A percentile compares a stretch with the other conserved stretches of the same genome.
Evolutionary conservation across 92 coral and sea anemone genomes (phyloP).

Genomic region (Montipora capitata): DNA sequence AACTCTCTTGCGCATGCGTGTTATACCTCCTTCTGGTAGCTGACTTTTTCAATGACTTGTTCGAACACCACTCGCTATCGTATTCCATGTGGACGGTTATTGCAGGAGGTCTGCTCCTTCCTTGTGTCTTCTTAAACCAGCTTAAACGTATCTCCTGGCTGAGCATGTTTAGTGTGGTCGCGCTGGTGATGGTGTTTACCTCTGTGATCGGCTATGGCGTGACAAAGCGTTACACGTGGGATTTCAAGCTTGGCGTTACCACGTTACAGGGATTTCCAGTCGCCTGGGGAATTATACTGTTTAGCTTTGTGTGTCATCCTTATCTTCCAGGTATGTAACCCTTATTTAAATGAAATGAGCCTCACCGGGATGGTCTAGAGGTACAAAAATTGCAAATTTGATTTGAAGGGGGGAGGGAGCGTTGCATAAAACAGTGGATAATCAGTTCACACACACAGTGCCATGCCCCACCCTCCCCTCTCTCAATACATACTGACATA

Average conservation of each 20-base stretch:
- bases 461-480: no score
- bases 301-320: slow-evolving; percentile 98
- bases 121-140: slow-evolving; percentile 92
- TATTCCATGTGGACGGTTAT: slow-evolving; percentile 88
- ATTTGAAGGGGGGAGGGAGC: no score
- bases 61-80: slow-evolving; percentile 82
- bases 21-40: slow-evolving; percentile 96
- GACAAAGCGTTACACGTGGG: slow-evolving; percentile 90
- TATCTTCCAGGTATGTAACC: slow-evolving; percentile 69
- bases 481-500: no score
- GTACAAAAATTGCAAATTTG: no score
- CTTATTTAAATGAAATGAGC: no score
- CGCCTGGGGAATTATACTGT: slow-evolving; percentile 97
- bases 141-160: slow-evolving; percentile 96
- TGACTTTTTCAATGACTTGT: slow-evolving; percentile 97
- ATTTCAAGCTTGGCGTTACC: slow-evolving; percentile 90
- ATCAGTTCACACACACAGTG: no score
- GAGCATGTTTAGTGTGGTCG: slow-evolving; percentile 99
- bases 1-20: slow-evolving; percentile 98
- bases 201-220: slow-evolving; percentile 94
- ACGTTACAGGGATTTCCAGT: slow-evolving; percentile 94
- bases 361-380: no score
- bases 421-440: no score
- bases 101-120: slow-evolving; percentile 91
- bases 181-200: slow-evolving; percentile 87